Conservation (phyloP, 2,888 invertebrate species). For the Limnephilus auricula region DNA sequence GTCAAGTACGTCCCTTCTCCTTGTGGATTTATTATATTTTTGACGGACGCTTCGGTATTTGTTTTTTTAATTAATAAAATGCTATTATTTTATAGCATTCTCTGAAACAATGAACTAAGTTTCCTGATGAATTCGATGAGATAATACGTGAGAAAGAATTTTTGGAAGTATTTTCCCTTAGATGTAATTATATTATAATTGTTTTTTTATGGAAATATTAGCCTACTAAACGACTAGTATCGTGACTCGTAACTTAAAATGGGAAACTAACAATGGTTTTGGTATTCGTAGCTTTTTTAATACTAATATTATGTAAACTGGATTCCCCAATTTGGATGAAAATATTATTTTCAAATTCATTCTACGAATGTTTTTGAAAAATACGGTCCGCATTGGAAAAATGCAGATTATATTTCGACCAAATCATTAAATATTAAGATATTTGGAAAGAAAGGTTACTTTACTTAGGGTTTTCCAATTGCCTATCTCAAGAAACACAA, state of each 20-base stretch:
- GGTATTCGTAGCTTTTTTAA: background rate
- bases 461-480: background rate
- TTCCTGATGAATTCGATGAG: background rate
- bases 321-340: background rate
- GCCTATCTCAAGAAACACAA: too few species aligned
- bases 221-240: background rate
- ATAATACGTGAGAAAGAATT: background rate
- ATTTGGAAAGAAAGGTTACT: background rate
- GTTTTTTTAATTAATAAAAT: too few species aligned
- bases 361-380: background rate
- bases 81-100: too few species aligned
- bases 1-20: too few species aligned
- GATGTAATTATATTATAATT: background rate
- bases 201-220: background rate
- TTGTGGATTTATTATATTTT: too few species aligned
- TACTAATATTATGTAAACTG: background rate
- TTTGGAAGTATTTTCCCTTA: background rate
- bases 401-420: background rate
- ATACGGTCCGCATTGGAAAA: background rate
- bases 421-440: background rate
- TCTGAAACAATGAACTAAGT: background rate
- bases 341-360: background rate
- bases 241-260: background rate
- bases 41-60: too few species aligned
- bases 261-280: background rate